These are phyloP conservation scores for Sinocyclocheilus maitianheensis DNA, from an alignment of 2,113 vertebrate genomes.

Conservation along the genomic window DNA sequence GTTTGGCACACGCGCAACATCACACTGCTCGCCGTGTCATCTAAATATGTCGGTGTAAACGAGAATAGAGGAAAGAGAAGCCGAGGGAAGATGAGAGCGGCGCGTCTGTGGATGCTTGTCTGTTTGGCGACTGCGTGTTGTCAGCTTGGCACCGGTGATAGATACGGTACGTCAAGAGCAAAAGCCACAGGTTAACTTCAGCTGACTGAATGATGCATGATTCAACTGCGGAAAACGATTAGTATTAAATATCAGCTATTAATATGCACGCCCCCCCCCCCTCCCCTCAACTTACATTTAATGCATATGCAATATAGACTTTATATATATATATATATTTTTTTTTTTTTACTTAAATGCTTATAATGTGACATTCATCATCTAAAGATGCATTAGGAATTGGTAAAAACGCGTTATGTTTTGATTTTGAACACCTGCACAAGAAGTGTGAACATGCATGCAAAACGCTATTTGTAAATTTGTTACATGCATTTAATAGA, in stretches of 20 bases:
- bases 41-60: slow-evolving; percentile 34
- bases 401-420: background rate
- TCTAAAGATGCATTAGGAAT: background rate
- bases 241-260: background rate
- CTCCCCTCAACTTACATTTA: background rate
- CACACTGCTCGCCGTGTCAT: slow-evolving; percentile 21
- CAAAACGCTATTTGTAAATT: background rate
- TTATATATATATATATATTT: too few relatives aligned
- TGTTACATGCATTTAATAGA: background rate
- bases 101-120: slow-evolving; percentile 68
- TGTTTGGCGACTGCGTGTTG: slow-evolving; percentile 72
- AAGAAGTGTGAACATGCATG: background rate
- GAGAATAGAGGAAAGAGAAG: background rate
- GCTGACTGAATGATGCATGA: slow-evolving; percentile 7
- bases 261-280: background rate
- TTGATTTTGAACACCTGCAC: background rate
- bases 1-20: slow-evolving; percentile 30
- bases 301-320: background rate
- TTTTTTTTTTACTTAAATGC: background rate
- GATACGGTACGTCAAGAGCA: slow-evolving; percentile 69
- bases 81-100: slow-evolving; percentile 67
- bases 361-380: background rate
- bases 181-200: slow-evolving; percentile 30
- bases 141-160: slow-evolving; percentile 66
- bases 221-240: background rate